A percentile compares a stretch with the other conserved stretches of the same genome.
Evolutionary conservation across 2,888 invertebrate genomes (phyloP).

Genomic region (Drosophila ustulata): DNA sequence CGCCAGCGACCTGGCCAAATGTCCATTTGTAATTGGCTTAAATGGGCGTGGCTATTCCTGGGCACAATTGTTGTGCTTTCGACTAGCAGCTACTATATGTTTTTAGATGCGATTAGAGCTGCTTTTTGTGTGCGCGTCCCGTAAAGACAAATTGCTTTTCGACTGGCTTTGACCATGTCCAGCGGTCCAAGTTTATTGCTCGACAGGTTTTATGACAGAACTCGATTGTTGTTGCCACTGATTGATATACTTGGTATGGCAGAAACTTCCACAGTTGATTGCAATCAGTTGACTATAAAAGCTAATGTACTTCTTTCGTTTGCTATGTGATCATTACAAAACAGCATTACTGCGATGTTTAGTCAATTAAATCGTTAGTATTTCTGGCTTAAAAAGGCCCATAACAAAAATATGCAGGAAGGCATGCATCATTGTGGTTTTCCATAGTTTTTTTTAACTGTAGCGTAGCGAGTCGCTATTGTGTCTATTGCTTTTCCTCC

Average conservation of each 20-base stretch:
- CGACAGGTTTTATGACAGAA: conserved; percentile 21
- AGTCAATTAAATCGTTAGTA: background rate
- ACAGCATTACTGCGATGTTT: background rate
- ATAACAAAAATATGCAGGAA: too few species aligned
- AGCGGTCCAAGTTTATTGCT: conserved; percentile 12
- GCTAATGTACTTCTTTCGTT: conserved; percentile 7
- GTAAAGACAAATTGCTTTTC: conserved; percentile 59
- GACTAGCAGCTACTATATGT: conserved; percentile 21
- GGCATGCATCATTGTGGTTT: too few species aligned
- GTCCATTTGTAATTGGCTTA: conserved; percentile 59
- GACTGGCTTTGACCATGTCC: conserved; percentile 11
- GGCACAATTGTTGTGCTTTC: conserved; percentile 14
- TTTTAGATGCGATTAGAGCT: conserved; percentile 44
- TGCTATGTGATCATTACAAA: background rate
- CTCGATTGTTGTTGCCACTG: conserved; percentile 2
- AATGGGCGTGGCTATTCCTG: conserved; percentile 38
- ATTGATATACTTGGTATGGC: conserved; percentile 11
- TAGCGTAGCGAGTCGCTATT: too few species aligned
- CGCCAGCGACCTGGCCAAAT: conserved; percentile 26
- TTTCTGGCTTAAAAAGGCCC: too few species aligned
- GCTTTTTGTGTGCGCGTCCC: conserved; percentile 16
- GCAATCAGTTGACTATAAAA: conserved; percentile 20
- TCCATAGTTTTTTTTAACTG: too few species aligned
- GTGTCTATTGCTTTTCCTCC: too few species aligned
- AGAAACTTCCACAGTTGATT: conserved; percentile 13